Base-by-base conservation (phyloP, 1,140 invertebrate genomes). In the Drosophila equinoxialis region DNA sequence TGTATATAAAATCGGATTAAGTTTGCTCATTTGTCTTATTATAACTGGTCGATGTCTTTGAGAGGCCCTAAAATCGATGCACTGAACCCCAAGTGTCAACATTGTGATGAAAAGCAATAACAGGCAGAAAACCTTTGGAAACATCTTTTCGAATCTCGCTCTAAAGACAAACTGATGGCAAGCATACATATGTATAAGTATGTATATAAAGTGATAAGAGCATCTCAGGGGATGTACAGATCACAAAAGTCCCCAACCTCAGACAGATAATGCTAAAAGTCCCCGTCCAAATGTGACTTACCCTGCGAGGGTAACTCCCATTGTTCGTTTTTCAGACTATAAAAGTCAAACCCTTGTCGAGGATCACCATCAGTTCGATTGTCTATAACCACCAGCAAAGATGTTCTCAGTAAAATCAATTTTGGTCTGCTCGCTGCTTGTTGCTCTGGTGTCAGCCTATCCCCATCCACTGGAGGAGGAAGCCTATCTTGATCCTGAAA, bases 341-440 rank as follows among this genome's bases (percentile, higher is more conserved):
- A 85, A 59, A 85, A 79, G 13, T 48, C 0, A 4, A 6, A 7
- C 6, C 0, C 14, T 1, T 13, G 8, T 8, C 33, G 13, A 26
- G 0, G 42, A 7, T 20, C 2, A 3, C 0, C 41, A 63, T 71
- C 70, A 85, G 82, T 86, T 81, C 13, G 1, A 42, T 42, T 76
- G 33, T 5, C 26, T 17, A n/a, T 45, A 8, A 6, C n/a, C 17
- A 3, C 10, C 41, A 62, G 39, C 26, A 0, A 81, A 72, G 74
- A 85, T 85, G 82, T 71, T 37, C 23, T 55, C n/a, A 37, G 68
- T 57, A 1, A 35, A 78, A 55, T 13, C 81, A 2, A 26, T 86
- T 3, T 8, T 74, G 2, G 61, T 37, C 66, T 65, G 65, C 14
- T 77, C 79, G 8, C 42, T 83, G 17, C 37, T 39, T 39, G 8